Percentiles rank a stretch among this genome's conserved stretches.
Conservation (phyloP, 23 tunicate species). For the Pegea sp. region DNA sequence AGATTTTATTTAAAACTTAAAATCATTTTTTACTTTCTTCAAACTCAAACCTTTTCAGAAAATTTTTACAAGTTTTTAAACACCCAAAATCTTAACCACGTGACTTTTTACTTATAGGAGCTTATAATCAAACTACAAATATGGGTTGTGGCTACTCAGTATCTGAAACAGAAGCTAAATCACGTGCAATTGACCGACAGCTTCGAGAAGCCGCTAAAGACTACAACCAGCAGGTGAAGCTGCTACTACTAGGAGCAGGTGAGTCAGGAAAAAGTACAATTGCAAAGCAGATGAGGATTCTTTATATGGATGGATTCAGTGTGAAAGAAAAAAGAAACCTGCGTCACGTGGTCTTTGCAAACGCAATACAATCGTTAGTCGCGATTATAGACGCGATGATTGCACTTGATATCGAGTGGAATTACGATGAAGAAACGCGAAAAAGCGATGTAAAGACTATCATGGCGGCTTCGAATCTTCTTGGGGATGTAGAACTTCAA, state of each 20-base stretch:
- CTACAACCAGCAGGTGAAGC: conserved; percentile 13
- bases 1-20: too few relatives aligned
- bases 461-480: background rate
- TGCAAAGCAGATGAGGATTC: conserved; percentile 90
- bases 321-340: conserved; percentile 41
- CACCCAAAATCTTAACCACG: too few relatives aligned
- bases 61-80: too few relatives aligned
- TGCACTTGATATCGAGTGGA: conserved; percentile 26
- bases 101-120: too few relatives aligned
- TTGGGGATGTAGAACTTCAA: too few relatives aligned
- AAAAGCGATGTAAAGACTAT: background rate
- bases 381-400: conserved; percentile 81
- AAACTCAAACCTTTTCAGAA: too few relatives aligned
- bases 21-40: too few relatives aligned
- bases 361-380: conserved; percentile 63
- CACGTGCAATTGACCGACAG: conserved; percentile 42
- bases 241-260: conserved; percentile 58
- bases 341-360: conserved; percentile 44
- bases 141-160: conserved; percentile 81
- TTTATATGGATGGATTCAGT: conserved; percentile 62
- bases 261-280: conserved; percentile 97
- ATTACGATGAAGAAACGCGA: background rate
- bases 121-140: too few relatives aligned
- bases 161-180: conserved; percentile 10
- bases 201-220: conserved; percentile 70